Percentiles rank a stretch among this genome's conserved stretches.
These are phyloP conservation scores for Clarias laeviceps DNA, from an alignment of 2,797 vertebrate genomes.

Conservation along the genomic window DNA sequence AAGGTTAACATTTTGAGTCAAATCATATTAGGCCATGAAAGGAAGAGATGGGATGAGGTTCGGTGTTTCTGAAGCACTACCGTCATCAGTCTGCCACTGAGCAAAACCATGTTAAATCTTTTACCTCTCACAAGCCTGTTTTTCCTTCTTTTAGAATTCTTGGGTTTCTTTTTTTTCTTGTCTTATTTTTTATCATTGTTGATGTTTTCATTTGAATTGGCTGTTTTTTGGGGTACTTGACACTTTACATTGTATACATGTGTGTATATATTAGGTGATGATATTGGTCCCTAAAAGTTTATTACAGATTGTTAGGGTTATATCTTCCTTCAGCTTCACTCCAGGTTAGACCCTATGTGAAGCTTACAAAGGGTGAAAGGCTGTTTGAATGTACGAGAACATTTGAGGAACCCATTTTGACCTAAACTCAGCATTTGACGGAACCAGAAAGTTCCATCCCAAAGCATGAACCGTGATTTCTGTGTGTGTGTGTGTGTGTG, in stretches of 20 bases:
- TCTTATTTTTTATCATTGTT: constrained; percentile 60
- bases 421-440: constrained; percentile 74
- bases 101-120: constrained; percentile 72
- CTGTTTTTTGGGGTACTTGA: constrained; percentile 82
- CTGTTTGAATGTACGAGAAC: constrained; percentile 70
- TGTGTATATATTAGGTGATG: constrained; percentile 76
- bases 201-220: constrained; percentile 70
- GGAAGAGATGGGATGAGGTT: constrained; percentile 64
- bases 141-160: constrained; percentile 70
- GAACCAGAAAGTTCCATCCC: constrained; percentile 70
- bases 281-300: constrained; percentile 74
- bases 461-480: constrained; percentile 66
- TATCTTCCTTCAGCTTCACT: constrained; percentile 73
- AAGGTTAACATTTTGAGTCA: constrained; percentile 67
- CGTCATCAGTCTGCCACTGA: constrained; percentile 66
- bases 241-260: constrained; percentile 82
- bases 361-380: constrained; percentile 66
- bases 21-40: constrained; percentile 69
- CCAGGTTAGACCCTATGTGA: constrained; percentile 73
- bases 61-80: constrained; percentile 80
- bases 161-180: constrained; percentile 66
- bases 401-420: constrained; percentile 64
- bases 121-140: constrained; percentile 70
- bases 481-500: constrained; percentile 23
- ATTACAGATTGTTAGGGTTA: constrained; percentile 68